These are phyloP conservation scores for Mus minutoides DNA, from an alignment of 2,797 vertebrate genomes.

Conservation along the genomic window DNA sequence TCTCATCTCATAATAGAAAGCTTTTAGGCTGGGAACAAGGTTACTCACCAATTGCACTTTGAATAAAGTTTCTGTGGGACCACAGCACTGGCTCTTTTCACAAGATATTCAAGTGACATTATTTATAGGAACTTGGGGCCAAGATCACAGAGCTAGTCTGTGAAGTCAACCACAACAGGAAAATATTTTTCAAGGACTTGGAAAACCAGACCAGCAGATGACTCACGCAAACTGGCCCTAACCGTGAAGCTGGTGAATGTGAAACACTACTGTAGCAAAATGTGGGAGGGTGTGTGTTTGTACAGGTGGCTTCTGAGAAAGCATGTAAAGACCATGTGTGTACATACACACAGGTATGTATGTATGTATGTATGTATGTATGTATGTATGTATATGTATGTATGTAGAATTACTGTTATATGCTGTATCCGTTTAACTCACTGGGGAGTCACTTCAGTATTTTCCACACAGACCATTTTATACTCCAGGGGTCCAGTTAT, in stretches of 20 bases:
- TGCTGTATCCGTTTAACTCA: not conserved
- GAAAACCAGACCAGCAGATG: slow-evolving; percentile 72
- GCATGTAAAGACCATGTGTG: not conserved
- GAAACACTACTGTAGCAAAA: slow-evolving; percentile 38
- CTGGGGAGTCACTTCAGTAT: not conserved
- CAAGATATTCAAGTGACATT: slow-evolving; percentile 47
- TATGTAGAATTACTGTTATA: not conserved
- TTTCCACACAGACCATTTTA: not conserved
- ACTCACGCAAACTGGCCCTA: slow-evolving; percentile 46
- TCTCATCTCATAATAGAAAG: slow-evolving; percentile 45
- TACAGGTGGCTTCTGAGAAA: slow-evolving; percentile 11
- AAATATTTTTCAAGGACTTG: slow-evolving; percentile 76
- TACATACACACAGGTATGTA: not conserved
- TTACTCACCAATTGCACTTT: not conserved
- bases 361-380: too few relatives aligned
- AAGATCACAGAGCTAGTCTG: slow-evolving; percentile 74
- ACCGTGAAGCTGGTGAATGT: slow-evolving; percentile 48
- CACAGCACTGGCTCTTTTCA: not conserved
- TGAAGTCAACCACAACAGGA: slow-evolving; percentile 71
- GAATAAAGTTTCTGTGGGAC: slow-evolving; percentile 29
- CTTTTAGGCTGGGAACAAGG: not conserved
- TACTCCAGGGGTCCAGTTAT: not conserved
- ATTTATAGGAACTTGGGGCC: slow-evolving; percentile 59
- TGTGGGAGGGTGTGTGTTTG: slow-evolving; percentile 44
- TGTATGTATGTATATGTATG: too few relatives aligned